Evolutionary conservation across 2,113 vertebrate genomes (phyloP), one percentile per base, ranked within the genome.

Genomic region (Haplochromis burtoni): DNA sequence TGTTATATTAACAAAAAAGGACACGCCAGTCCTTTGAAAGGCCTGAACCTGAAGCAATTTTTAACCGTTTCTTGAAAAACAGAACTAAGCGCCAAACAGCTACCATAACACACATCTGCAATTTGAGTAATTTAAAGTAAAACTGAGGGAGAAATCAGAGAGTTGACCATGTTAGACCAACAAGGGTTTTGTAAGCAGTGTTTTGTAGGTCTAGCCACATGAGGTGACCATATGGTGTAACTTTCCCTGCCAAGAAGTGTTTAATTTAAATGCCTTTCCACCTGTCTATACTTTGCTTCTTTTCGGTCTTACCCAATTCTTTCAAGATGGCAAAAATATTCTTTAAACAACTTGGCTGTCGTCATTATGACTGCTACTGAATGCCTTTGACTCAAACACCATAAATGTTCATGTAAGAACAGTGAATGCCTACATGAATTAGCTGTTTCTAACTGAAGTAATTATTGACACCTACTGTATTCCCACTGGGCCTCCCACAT

Each of bases 401-500:
- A 35, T 24, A 53, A 78, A 47, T 14, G 45, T 71, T 78, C 12
- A 21, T 66, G 51, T 45, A 29, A 24, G 54, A 87, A 68, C 79
- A 51, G 59, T 29, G 63, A 79, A 80, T 86, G 68, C 83, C 81
- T 61, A 79, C 61, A 82, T 57, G 59, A 86, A 89, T 89, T 86
- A 73, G 35, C 71, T 71, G 19, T 83, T 89, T 91, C 57, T 83
- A 82, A 85, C 84, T 59, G 11, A 88, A 83, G 86, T 88, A 83
- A 92, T 92, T 89, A 92, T 86, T 80, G 71, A 89, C 92, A 68
- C 90, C 85, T 87, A 83, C 92, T 26, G 54, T 66, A 49, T 85
- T 86, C 91, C 91, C 94, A 81, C 83, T 80, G 90, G 89, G 85
- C 92, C 87, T 87, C 94, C 91, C 84, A 93, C 93, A 61, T 73